Conservation (phyloP, 1,140 invertebrate species). For the Heliconius nattereri region DNA sequence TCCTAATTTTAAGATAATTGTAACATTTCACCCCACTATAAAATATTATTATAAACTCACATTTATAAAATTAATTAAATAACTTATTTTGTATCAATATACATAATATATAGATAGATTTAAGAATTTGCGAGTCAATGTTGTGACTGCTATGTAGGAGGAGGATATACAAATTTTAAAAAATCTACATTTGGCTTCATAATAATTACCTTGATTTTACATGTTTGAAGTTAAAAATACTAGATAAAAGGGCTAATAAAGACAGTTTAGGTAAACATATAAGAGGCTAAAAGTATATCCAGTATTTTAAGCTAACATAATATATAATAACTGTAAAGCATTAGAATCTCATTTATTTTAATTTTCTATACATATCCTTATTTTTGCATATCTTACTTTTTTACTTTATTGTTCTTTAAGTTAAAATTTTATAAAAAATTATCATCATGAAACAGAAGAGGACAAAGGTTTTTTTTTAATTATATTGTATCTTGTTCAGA, state of each 20-base stretch:
- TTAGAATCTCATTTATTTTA: background rate
- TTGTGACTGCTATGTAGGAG: background rate
- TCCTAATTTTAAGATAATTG: no score
- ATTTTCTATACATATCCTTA: background rate
- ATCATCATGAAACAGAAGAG: no score
- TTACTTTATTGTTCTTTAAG: no score
- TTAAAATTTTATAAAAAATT: no score
- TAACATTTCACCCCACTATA: no score
- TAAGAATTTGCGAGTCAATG: background rate
- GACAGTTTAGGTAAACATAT: background rate
- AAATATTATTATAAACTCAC: background rate
- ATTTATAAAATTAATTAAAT: background rate
- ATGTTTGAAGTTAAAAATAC: background rate
- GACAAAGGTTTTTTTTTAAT: no score
- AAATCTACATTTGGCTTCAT: background rate
- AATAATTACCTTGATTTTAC: no score
- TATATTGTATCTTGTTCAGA: no score
- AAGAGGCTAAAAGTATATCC: background rate
- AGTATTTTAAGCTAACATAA: background rate
- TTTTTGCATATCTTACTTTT: no score
- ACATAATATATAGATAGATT: background rate
- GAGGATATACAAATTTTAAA: background rate
- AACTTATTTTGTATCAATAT: background rate
- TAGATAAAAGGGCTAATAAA: background rate
- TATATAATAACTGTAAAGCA: background rate